Percentiles rank a stretch among this genome's conserved stretches.
Conservation (phyloP, 2,797 vertebrate species). For the Poecilia gillii region DNA sequence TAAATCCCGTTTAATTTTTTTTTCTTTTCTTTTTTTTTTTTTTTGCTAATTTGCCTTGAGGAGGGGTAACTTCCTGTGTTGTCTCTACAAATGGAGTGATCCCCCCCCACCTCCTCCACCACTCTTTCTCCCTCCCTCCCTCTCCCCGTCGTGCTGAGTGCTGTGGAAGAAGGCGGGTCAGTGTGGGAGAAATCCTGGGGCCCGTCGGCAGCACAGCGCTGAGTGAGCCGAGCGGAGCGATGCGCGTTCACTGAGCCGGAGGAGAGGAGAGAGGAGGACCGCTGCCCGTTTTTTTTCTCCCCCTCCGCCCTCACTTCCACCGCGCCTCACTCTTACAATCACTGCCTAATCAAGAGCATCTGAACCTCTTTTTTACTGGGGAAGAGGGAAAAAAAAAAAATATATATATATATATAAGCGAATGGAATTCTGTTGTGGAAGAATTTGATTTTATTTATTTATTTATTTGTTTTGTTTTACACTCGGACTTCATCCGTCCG, state of each 20-base stretch:
- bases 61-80: conserved; percentile 29
- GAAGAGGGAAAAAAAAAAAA: neutral
- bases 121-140: neutral
- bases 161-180: conserved; percentile 83
- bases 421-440: conserved; percentile 59
- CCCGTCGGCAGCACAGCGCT: conserved; percentile 77
- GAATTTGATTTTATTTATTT: conserved; percentile 38
- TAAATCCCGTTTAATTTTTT: conserved; percentile 27
- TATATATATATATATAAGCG: neutral
- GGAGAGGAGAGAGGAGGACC: conserved; percentile 47
- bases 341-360: conserved; percentile 57
- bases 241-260: conserved; percentile 66
- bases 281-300: conserved; percentile 28
- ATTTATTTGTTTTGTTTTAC: conserved; percentile 6
- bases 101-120: neutral
- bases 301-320: conserved; percentile 59
- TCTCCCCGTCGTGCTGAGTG: conserved; percentile 19
- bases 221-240: conserved; percentile 83
- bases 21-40: neutral
- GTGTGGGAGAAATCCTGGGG: conserved; percentile 83
- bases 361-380: conserved; percentile 20
- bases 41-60: conserved; percentile 45
- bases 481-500: conserved; percentile 24
- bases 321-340: conserved; percentile 56
- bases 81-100: conserved; percentile 35